Conservation (phyloP, 2,113 vertebrate species). For the Archilochus colubris region DNA sequence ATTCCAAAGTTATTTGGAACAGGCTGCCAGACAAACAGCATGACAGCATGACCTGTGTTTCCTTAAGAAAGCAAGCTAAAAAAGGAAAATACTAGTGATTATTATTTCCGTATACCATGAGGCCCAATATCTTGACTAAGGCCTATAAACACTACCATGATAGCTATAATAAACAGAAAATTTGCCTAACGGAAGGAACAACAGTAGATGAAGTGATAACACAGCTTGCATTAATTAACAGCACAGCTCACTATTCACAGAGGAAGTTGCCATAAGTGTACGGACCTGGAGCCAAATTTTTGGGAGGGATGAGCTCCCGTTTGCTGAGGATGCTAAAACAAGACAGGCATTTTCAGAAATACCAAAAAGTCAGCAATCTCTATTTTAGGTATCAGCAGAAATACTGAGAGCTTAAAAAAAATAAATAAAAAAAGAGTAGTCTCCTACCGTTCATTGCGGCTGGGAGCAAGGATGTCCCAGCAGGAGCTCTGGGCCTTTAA, state of each 20-base stretch:
- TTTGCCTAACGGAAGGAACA: slow-evolving; percentile 39
- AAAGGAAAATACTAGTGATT: slow-evolving; percentile 7
- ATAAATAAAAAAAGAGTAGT: neutral
- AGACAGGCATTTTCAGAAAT: slow-evolving; percentile 23
- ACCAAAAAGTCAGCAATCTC: slow-evolving; percentile 1
- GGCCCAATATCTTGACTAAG: slow-evolving; percentile 12
- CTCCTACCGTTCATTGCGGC: neutral
- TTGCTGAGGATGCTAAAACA: neutral
- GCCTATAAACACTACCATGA: neutral
- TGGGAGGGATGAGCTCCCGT: neutral
- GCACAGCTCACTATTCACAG: slow-evolving; percentile 9
- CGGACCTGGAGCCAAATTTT: slow-evolving; percentile 11
- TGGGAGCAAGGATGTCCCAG: neutral
- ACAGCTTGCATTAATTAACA: slow-evolving; percentile 55
- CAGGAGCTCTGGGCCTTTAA: neutral
- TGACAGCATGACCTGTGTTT: neutral
- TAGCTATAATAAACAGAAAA: slow-evolving; percentile 41
- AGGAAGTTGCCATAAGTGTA: slow-evolving; percentile 24
- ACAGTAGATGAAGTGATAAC: slow-evolving; percentile 36
- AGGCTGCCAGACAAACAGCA: slow-evolving; percentile 7
- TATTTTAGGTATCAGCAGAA: slow-evolving; percentile 14
- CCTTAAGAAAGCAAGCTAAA: slow-evolving; percentile 27
- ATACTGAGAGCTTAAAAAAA: neutral
- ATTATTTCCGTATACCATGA: neutral
- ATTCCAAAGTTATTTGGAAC: slow-evolving; percentile 7